Base-by-base conservation (phyloP, 2,888 invertebrate species). In the Geotrupes spiniger region DNA sequence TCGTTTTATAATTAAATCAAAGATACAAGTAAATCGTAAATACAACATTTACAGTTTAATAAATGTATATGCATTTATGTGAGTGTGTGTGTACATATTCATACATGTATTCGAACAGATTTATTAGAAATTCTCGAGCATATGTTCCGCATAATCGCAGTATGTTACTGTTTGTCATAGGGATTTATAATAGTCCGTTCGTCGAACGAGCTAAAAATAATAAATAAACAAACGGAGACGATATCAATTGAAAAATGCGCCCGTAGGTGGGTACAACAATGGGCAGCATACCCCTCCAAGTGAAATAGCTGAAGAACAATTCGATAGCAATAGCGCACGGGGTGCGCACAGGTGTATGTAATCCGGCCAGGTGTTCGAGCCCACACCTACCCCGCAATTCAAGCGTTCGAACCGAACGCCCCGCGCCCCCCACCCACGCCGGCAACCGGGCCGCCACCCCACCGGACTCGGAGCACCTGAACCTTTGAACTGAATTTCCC, bases 321-420 rank as follows among this genome's bases (percentile, higher is more conserved):
- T 57, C 53, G 59, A 61, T 57, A 53, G 56, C 47, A 47, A 56
- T 54, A 49, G 54, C 49, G 52, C 51, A 21, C 21, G 21, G 51
- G 42, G 57, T 56, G 54, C 50, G 56, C 58, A 56, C 62, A 62
- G 62, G 62, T 62, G 62, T 46, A 54, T 57, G 62, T 61, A 62
- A 62, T 62, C 54, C 58, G 37, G 52, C 56, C 62, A 62, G 62
- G 62, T 62, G 62, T 61, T 60, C 58, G 37, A 47, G 51, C 59
- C 58, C 57, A 47, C 55, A 53, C 52, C 52, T 53, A 52, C 54
- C 55, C 44, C 51, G 45, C 50, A 45, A 49, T 53, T 47, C 33
- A 33, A 15, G 33, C 33, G 33, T 33, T 33, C 33, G 15, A 33
- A 49, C 48, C 53, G 43, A 50, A 48, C n/a, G n/a, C 51, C 48